These are phyloP conservation scores for Idaea dimidiata DNA, from an alignment of 2,888 invertebrate species.

Conservation along the genomic window DNA sequence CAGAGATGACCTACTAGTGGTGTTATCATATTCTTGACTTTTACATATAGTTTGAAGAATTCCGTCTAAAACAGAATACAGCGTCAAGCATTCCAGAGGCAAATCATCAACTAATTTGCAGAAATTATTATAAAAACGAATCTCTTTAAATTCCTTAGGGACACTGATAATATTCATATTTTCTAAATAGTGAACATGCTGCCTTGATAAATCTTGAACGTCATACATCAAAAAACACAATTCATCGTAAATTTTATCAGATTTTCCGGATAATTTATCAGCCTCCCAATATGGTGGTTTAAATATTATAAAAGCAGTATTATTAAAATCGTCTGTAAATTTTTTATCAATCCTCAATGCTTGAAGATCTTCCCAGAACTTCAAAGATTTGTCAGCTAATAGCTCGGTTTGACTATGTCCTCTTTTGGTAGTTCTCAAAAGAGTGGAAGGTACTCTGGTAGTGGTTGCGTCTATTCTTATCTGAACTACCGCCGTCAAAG, in stretches of 20 bases:
- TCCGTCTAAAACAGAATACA: constrained; percentile 59
- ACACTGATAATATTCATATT: constrained; percentile 66
- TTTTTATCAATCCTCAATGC: constrained; percentile 51
- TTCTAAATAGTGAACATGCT: constrained; percentile 68
- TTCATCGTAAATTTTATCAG: constrained; percentile 74
- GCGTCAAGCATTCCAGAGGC: constrained; percentile 60
- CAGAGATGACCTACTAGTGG: constrained; percentile 33
- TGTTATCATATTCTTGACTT: constrained; percentile 25
- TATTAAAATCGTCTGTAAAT: constrained; percentile 51
- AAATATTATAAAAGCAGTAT: constrained; percentile 69
- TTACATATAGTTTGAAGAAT: constrained; percentile 53
- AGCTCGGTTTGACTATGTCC: constrained; percentile 65
- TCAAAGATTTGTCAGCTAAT: constrained; percentile 47
- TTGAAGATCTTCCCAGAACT: constrained; percentile 67
- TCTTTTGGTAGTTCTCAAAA: constrained; percentile 55
- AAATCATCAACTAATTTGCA: constrained; percentile 42
- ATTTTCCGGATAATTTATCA: constrained; percentile 49
- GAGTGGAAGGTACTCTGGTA: constrained; percentile 47
- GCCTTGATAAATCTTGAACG: constrained; percentile 73
- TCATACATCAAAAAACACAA: constrained; percentile 76
- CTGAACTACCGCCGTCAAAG: constrained; percentile 65
- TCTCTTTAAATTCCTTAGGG: constrained; percentile 39
- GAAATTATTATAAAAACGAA: constrained; percentile 39
- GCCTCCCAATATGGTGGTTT: constrained; percentile 61
- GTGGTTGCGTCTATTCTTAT: constrained; percentile 54